Evolutionary conservation across 2,888 invertebrate genomes (phyloP).

Genomic region (Calameuta idolon): DNA sequence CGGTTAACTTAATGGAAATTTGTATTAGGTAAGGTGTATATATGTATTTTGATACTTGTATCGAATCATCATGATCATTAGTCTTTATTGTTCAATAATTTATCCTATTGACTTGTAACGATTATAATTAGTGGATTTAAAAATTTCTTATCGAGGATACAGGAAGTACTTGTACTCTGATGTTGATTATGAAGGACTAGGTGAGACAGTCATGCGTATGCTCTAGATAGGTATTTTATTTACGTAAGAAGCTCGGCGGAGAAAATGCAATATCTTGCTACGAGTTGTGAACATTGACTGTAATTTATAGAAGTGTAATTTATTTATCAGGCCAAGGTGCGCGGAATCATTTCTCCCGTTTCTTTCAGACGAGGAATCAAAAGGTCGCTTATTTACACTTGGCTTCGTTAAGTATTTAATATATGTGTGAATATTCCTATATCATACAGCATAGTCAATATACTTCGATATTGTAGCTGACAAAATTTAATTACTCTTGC

Average conservation of each 20-base stretch:
- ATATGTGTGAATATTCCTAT: not conserved
- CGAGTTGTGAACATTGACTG: not conserved
- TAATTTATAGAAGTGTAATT: not conserved
- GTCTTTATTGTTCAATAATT: not conserved
- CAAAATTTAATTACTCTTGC: not conserved
- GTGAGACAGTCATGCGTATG: not conserved
- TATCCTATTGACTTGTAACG: not conserved
- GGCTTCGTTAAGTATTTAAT: not conserved
- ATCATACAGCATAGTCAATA: not conserved
- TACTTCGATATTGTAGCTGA: fast-evolving
- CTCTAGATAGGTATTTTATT: not conserved
- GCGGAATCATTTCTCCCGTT: not conserved
- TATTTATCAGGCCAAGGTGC: not conserved
- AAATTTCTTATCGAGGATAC: not conserved
- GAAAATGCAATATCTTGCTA: not conserved
- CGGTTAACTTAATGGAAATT: not conserved
- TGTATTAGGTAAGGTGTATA: not conserved
- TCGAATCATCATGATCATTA: not conserved
- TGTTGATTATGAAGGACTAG: not conserved
- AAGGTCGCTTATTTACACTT: not conserved
- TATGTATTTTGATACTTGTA: not conserved
- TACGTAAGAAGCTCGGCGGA: not conserved
- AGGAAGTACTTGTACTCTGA: not conserved
- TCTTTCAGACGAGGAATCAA: not conserved
- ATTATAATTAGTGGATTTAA: not conserved